These are phyloP conservation scores for Drosophila falleni DNA, from an alignment of 2,888 invertebrate genomes.

Conservation along the genomic window DNA sequence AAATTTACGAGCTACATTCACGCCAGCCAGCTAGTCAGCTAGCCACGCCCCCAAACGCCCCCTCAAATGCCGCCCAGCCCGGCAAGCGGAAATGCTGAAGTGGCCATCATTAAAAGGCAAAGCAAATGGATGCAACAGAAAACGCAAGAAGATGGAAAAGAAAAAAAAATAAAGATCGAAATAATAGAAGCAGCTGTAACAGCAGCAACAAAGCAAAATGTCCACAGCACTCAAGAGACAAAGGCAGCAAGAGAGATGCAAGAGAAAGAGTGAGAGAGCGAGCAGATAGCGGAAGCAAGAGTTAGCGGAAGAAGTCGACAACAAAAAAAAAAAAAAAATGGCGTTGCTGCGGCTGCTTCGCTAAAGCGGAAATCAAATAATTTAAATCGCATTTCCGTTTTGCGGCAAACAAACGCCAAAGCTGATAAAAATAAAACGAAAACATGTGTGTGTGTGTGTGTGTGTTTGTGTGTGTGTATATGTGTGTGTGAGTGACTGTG, in stretches of 20 bases:
- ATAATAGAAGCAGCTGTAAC: slow-evolving; percentile 29
- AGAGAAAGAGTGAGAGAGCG: background rate
- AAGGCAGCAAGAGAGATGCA: background rate
- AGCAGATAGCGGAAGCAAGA: background rate
- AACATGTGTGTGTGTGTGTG: slow-evolving; percentile 14
- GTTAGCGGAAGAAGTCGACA: background rate
- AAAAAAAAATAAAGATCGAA: slow-evolving; percentile 16
- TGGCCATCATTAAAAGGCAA: slow-evolving; percentile 74
- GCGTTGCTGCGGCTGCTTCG: slow-evolving; percentile 38
- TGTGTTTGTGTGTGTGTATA: background rate
- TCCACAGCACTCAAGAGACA: slow-evolving; percentile 27
- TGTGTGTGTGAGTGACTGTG: slow-evolving; percentile 9
- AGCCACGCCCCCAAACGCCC: slow-evolving; percentile 38
- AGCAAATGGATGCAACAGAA: slow-evolving; percentile 44
- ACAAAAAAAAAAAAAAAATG: background rate
- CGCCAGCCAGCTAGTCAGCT: slow-evolving; percentile 49
- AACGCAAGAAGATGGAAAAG: slow-evolving; percentile 13
- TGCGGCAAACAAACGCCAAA: slow-evolving; percentile 57
- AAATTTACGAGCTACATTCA: slow-evolving; percentile 80
- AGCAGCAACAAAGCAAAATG: slow-evolving; percentile 35
- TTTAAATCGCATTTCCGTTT: slow-evolving; percentile 81
- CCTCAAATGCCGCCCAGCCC: slow-evolving; percentile 25
- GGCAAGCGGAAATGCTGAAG: slow-evolving; percentile 68
- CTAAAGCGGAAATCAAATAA: slow-evolving; percentile 77
- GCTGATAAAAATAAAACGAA: slow-evolving; percentile 60